Base-by-base conservation (phyloP, 2,888 invertebrate species). In the Melieria crassipennis region DNA sequence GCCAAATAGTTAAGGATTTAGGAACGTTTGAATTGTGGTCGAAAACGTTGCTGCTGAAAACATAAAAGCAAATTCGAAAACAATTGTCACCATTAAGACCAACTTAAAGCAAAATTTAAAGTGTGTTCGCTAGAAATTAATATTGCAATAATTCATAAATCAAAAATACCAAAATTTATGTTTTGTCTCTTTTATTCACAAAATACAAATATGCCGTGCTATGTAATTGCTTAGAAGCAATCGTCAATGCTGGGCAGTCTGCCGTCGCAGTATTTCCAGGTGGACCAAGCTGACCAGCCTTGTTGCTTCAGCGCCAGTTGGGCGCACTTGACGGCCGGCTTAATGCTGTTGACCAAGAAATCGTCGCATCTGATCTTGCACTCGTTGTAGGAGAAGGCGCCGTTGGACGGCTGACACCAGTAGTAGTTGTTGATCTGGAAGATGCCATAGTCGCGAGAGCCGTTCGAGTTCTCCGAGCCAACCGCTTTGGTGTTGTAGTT, bases 401-500 rank as follows among this genome's bases (percentile, higher is more conserved):
- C 79, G 55, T 74, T 46, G 72, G 72, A 2, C 46, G 81, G 79
- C 61, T 79, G 70, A 72, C 86, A 86, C 86, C 86, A 86, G 58
- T 72, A 73, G 6, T 62, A 43, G 55, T 67, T 13, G 46, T 73
- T 73, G 48, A 75, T 69, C 56, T 85, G 85, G 76, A 84, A 85
- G 69, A 85, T 77, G n/a, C 85, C 85, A 72, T 80, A 87, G 78
- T 87, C 87, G 57, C 78, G 79, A 69, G 84, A 82, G 30, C 30
- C 30, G 30, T 30, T 30, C 30, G 30, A 30, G 80, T 89, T 89
- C 0, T 82, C 75, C 4, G 82, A 84, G 0, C 89, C 88, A 5
- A 86, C 81, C 1, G 83, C 86, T 11, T 84, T 76, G 0, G 89
- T 88, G 57, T 86, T 84, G 55, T 86, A 84, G 46, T 75, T 75